Evolutionary conservation across 2,888 invertebrate species (phyloP), one percentile per base, ranked within the genome.

Genomic region (Napeogenes inachia): DNA sequence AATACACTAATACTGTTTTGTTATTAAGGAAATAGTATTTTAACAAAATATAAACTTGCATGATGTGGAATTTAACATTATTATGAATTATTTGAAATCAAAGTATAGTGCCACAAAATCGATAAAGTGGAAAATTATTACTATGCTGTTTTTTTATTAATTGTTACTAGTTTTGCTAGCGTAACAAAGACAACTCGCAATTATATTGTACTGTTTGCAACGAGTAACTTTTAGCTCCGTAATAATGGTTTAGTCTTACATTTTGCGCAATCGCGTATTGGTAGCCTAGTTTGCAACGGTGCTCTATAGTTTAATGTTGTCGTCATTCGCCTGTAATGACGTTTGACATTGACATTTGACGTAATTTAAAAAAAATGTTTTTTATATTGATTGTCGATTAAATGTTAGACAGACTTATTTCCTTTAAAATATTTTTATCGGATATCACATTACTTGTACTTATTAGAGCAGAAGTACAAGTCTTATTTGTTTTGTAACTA

Each of bases 321-420:
- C 50, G 50, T 50, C 50, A 50, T n/a, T 50, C 50, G 12, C 10
- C 21, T 50, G 12, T 30, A 30, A 10, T 50, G 50, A 50, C 50
- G 50, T 50, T 60, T 66, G 66, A 66, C 64, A 60, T 60, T 66
- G 62, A 64, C 60, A 66, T 12, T 61, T 61, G 61, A 61, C 61
- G 53, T 13, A 45, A 33, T 56, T n/a, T 42, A 32, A 42, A 6
- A 32, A 56, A 45, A 45, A 32, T 57, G 32, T 57, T 45, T 57
- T 42, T 42, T 42, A 6, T 38, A 42, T 42, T 42, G 42, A 42
- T 42, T 10, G 10, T 42, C 12, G 42, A 10, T 42, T 42, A 21
- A 42, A 10, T 42, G 10, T 42, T 10, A 42, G 42, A 12, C 42
- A 12, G 42, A 10, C 42, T 42, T 42, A 42, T 42, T 42, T 38